Conservation (phyloP, 2,888 invertebrate species). For the Morpho achilles region DNA sequence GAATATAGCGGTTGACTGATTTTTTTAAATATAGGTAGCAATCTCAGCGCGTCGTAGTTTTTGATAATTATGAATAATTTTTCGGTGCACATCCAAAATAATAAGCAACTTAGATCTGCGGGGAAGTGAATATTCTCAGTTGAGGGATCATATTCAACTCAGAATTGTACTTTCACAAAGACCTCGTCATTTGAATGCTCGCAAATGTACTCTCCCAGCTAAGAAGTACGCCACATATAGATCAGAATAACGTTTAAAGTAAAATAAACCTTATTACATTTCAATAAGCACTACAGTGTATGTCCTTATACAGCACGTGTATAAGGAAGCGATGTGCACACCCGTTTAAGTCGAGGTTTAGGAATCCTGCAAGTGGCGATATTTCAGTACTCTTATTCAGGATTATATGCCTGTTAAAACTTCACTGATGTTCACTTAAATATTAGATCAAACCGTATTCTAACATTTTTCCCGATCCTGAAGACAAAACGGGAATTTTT, state of each 20-base stretch:
- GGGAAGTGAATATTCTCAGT: conserved; percentile 18
- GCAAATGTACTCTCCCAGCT: conserved; percentile 22
- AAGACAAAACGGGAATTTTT: too few species aligned
- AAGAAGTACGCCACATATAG: conserved; percentile 10
- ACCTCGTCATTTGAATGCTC: conserved; percentile 31
- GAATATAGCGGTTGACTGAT: too few species aligned
- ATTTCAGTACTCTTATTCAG: conserved; percentile 40
- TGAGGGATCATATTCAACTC: conserved; percentile 24
- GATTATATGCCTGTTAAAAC: conserved; percentile 36
- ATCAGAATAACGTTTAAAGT: neutral
- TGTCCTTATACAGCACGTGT: conserved; percentile 1
- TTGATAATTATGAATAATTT: too few species aligned
- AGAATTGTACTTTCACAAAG: conserved; percentile 31
- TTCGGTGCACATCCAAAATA: neutral
- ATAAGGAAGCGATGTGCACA: conserved; percentile 9
- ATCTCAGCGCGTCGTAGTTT: too few species aligned
- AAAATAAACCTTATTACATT: conserved; percentile 13
- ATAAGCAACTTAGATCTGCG: conserved; percentile 5
- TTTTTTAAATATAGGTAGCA: too few species aligned
- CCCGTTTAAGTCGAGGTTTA: conserved; percentile 42
- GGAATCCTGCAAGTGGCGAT: conserved; percentile 66
- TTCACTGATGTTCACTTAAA: conserved; percentile 4
- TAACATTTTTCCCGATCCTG: too few species aligned
- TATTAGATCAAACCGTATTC: neutral
- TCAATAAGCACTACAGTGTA: conserved; percentile 1